phyloP scores from a whole-genome alignment of 2,797 vertebrate genomes.

The Crocodylus rhombifer region DNA sequence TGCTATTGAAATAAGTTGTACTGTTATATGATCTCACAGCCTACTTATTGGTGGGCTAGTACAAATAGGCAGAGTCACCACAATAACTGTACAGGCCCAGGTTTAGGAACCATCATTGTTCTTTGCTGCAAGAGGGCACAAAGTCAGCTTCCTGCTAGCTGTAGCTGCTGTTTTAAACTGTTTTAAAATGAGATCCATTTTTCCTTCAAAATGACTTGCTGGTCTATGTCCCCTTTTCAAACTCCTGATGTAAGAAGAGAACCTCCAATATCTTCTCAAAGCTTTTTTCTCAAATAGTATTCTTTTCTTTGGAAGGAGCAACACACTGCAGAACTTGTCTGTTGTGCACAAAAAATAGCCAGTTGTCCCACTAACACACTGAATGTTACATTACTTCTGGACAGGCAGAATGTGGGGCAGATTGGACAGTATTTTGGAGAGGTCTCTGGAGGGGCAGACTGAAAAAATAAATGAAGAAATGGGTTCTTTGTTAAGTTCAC shows the following conservation, averaged over 20 bases:
- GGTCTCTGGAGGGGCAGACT: not conserved
- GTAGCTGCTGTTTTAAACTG: not conserved
- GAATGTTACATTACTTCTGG: not conserved
- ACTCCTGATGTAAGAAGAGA: not conserved
- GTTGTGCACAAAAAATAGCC: not conserved
- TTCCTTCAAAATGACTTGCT: not conserved
- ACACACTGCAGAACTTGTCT: not conserved
- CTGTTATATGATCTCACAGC: not conserved
- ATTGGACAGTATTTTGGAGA: not conserved
- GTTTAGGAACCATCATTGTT: not conserved
- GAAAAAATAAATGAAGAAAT: not conserved
- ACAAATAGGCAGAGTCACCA: not conserved
- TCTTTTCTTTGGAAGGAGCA: not conserved
- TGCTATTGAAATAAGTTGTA: not conserved
- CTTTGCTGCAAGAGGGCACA: not conserved
- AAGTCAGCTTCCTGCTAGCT: not conserved
- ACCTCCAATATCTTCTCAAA: not conserved
- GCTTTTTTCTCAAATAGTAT: not conserved
- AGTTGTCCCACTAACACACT: not conserved
- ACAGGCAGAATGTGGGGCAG: no score
- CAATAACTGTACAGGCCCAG: not conserved
- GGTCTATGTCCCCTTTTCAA: not conserved
- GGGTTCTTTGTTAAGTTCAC: not conserved
- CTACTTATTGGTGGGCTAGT: accelerated
- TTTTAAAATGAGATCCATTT: not conserved